Percentiles rank a stretch among this genome's conserved stretches.
These are phyloP conservation scores for Willisornis vidua DNA, from an alignment of 2,113 vertebrate genomes.

Conservation along the genomic window DNA sequence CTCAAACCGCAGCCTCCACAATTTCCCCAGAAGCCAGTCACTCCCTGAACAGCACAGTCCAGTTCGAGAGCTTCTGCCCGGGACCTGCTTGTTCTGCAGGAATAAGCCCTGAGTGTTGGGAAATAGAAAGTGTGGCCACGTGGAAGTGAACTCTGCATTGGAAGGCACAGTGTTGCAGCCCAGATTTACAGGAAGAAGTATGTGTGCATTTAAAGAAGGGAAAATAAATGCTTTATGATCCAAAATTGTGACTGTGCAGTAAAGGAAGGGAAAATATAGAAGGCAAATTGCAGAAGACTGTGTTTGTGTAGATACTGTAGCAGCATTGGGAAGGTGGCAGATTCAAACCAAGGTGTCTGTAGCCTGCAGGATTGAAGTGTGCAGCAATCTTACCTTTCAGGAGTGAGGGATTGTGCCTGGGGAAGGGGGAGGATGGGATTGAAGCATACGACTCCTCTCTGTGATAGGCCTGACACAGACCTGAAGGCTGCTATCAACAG, in stretches of 20 bases:
- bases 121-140: neutral
- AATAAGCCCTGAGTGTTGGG: neutral
- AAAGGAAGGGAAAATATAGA: neutral
- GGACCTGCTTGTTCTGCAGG: neutral
- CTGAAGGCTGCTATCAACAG: neutral
- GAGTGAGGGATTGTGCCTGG: accelerated
- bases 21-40: neutral
- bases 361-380: neutral
- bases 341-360: neutral
- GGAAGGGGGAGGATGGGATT: neutral
- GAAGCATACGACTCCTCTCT: neutral
- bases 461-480: neutral
- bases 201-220: neutral
- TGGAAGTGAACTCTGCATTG: neutral
- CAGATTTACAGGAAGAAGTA: neutral
- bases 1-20: neutral
- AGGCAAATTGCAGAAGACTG: neutral
- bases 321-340: neutral
- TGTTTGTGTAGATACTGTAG: neutral
- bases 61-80: neutral
- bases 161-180: neutral
- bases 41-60: accelerated
- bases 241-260: neutral
- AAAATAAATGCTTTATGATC: neutral
- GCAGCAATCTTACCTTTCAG: neutral